A percentile compares a stretch with the other conserved stretches of the same genome.
Evolutionary conservation across 2,113 vertebrate genomes (phyloP).

Genomic region (Ictalurus punctatus): DNA sequence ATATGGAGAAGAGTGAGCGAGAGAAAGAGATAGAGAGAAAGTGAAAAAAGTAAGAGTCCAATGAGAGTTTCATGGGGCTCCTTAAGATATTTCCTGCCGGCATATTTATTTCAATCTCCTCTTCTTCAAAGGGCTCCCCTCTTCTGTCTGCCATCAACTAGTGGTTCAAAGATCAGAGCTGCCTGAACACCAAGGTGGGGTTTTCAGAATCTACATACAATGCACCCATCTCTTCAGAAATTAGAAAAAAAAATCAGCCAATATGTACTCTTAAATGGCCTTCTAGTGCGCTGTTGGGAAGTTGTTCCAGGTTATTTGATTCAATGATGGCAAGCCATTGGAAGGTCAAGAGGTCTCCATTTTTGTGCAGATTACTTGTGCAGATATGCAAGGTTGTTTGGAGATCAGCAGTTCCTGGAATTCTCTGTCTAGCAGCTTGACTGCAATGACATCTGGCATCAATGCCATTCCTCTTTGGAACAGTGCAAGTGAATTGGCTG

Average conservation of each 20-base stretch:
- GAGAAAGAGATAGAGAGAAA: constrained; percentile 10
- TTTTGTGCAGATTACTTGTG: constrained; percentile 35
- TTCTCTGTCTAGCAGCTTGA: constrained; percentile 16
- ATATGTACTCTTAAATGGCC: background rate
- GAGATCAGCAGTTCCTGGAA: constrained; percentile 36
- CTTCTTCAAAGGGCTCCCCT: constrained; percentile 59
- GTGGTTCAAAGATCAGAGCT: background rate
- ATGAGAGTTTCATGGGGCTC: constrained; percentile 60
- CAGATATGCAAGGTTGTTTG: constrained; percentile 25
- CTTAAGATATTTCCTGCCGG: constrained; percentile 69
- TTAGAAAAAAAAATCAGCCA: background rate
- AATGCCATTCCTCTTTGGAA: background rate
- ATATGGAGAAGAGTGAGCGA: constrained; percentile 23
- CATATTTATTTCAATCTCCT: constrained; percentile 64
- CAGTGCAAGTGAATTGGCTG: background rate
- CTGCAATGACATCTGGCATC: constrained; percentile 28
- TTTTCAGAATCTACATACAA: background rate
- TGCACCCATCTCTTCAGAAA: background rate
- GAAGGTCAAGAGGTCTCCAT: background rate
- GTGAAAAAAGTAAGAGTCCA: constrained; percentile 58
- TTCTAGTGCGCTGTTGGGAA: constrained; percentile 4
- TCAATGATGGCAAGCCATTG: constrained; percentile 10
- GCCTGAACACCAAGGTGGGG: background rate
- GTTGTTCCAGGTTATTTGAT: constrained; percentile 27
- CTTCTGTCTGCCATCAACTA: background rate